Evolutionary conservation across 2,797 vertebrate species (phyloP).

Genomic region (Lacerta bilineata): DNA sequence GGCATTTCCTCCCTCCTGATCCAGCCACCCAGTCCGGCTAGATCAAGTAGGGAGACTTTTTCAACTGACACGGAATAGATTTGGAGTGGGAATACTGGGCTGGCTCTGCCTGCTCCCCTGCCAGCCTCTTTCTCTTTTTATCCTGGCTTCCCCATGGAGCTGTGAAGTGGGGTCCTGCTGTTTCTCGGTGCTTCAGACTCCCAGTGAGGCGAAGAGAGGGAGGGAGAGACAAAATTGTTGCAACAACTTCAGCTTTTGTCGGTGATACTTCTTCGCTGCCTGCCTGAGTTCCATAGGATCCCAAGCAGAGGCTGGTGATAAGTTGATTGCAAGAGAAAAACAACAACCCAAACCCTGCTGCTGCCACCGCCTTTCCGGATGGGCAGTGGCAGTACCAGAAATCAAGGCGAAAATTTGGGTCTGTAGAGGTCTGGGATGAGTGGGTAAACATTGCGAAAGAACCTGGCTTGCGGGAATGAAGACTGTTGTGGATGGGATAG

Average conservation of each 20-base stretch:
- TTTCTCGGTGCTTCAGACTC: not conserved
- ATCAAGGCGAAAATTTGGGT: not conserved
- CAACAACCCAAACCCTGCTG: not conserved
- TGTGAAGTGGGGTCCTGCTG: not conserved
- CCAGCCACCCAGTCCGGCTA: not conserved
- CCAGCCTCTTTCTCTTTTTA: not conserved
- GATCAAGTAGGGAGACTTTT: not conserved
- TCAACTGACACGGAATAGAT: not conserved
- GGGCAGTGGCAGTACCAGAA: not conserved
- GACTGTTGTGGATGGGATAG: not conserved
- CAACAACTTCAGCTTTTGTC: not conserved
- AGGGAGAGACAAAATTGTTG: not conserved
- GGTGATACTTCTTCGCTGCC: not conserved
- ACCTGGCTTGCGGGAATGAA: not conserved
- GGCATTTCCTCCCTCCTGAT: accelerated
- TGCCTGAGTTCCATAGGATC: not conserved
- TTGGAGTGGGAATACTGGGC: not conserved
- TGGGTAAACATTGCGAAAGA: not conserved
- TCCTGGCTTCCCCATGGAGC: not conserved
- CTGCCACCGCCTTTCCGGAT: not conserved
- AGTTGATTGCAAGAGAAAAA: not conserved
- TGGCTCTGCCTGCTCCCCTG: not conserved
- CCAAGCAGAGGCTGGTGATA: not conserved
- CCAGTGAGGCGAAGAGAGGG: not conserved
- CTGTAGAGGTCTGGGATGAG: not conserved